Evolutionary conservation across 2,113 vertebrate species (phyloP).

Genomic region (Cyanocitta stelleri): DNA sequence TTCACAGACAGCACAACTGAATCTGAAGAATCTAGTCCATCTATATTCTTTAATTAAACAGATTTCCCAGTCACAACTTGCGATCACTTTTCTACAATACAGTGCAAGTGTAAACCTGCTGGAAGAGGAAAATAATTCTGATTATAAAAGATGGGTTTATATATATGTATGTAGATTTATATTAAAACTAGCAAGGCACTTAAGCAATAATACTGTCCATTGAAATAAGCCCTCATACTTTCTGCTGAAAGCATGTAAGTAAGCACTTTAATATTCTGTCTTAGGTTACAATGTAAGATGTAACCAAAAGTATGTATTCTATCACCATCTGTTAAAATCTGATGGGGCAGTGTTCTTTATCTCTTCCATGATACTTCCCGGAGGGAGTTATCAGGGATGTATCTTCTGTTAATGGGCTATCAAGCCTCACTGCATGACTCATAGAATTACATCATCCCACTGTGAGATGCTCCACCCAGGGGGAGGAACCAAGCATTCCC

Average conservation of each 20-base stretch:
- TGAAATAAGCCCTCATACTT: background rate
- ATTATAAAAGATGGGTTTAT: background rate
- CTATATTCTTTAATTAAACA: background rate
- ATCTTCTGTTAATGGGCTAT: background rate
- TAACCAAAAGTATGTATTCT: background rate
- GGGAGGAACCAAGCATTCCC: background rate
- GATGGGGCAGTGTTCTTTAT: background rate
- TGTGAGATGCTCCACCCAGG: background rate
- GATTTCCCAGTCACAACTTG: background rate
- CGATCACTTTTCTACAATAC: background rate
- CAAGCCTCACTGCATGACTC: background rate
- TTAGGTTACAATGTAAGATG: background rate
- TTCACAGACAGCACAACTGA: background rate
- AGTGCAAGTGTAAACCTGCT: background rate
- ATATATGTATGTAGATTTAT: background rate
- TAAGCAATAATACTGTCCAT: background rate
- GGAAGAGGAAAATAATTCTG: background rate
- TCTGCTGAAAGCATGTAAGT: background rate
- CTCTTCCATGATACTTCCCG: background rate
- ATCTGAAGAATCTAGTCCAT: background rate
- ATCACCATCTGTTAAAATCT: background rate
- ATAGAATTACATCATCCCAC: background rate
- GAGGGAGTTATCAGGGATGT: rapidly evolving
- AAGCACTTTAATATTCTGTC: background rate
- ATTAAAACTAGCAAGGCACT: background rate